A percentile compares a stretch with the other conserved stretches of the same genome.
phyloP scores from a whole-genome alignment of 2,797 vertebrate species.

The Semotilus atromaculatus region DNA sequence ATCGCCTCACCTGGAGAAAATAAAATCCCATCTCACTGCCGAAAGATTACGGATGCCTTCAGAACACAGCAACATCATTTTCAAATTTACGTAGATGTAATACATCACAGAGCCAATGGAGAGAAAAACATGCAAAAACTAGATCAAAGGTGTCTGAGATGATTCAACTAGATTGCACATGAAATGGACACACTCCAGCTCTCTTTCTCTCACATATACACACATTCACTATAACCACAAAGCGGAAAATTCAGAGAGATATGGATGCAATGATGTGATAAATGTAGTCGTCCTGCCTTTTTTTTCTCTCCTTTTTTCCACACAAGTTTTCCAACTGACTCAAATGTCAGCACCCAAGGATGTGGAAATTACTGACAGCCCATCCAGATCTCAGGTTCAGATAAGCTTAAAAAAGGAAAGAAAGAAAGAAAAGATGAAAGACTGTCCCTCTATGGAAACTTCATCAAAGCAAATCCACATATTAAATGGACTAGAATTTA shows the following conservation, averaged over 20 bases:
- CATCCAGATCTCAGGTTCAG: constrained; percentile 22
- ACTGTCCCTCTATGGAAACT: constrained; percentile 5
- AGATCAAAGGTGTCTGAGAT: constrained; percentile 30
- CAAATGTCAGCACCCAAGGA: constrained; percentile 49
- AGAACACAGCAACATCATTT: constrained; percentile 18
- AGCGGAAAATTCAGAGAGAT: constrained; percentile 44
- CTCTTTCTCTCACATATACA: not conserved
- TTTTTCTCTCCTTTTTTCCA: constrained; percentile 1
- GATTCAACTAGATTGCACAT: constrained; percentile 15
- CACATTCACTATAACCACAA: not conserved
- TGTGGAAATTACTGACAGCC: constrained; percentile 52
- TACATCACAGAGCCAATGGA: constrained; percentile 34
- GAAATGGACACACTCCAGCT: constrained; percentile 11
- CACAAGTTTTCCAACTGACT: constrained; percentile 33
- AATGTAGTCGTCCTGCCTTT: constrained; percentile 45
- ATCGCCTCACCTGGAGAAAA: not conserved
- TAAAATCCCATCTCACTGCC: not conserved
- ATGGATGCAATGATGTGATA: constrained; percentile 54
- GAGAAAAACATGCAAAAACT: constrained; percentile 16
- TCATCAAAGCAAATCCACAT: constrained; percentile 40
- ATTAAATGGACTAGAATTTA: constrained; percentile 34
- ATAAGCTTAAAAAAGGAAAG: not conserved
- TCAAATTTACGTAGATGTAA: constrained; percentile 23
- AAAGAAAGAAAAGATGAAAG: not conserved
- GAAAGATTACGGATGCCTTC: constrained; percentile 17